Base-by-base conservation (phyloP, 2,113 vertebrate genomes). In the Xenopus borealis region DNA sequence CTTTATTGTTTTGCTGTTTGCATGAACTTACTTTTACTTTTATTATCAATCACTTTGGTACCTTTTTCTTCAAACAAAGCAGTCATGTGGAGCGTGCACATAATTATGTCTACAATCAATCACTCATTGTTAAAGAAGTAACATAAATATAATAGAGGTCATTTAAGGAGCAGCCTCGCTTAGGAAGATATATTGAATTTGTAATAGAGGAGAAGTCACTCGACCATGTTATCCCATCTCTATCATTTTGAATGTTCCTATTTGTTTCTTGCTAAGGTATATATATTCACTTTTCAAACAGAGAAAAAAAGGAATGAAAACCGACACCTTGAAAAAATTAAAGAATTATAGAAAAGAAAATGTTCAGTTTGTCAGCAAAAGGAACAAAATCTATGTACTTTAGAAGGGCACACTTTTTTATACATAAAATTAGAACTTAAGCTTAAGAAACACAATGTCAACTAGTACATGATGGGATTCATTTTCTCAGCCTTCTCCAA, bases 91-190 rank as follows among this genome's bases (percentile, higher is more conserved):
- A 57, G 59, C 62, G 33, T 77, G 50, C 52, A 62, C 74, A 70
- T 77, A 77, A 77, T 77, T 70, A 77, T 77, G 64, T 70, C 44
- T 70, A 46, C 61, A 27, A 57, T 77, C 74, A 77, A 77, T 77
- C 74, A 70, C 74, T 77, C 74, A 70, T 77, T 77, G 74, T 77
- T 77, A 77, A 77, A 77, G 69, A 69, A 70, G 74, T 64, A 77
- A 57, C 74, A 70, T 64, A 64, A 77, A 70, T 70, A 77, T 70
- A 77, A 77, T 57, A 61, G 61, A 77, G 66, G 74, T 77, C 74
- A 77, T 70, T 70, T 70, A 77, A 55, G 67, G 67, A 77, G 66
- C 66, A 70, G 66, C 19, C 20, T 70, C 19, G 52, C 59, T 77
- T 77, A 77, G 66, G 4, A 55, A 70, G 59, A 77, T 70, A 33